Base-by-base conservation (phyloP, 2,113 vertebrate genomes). In the Misgurnus mizolepis region DNA sequence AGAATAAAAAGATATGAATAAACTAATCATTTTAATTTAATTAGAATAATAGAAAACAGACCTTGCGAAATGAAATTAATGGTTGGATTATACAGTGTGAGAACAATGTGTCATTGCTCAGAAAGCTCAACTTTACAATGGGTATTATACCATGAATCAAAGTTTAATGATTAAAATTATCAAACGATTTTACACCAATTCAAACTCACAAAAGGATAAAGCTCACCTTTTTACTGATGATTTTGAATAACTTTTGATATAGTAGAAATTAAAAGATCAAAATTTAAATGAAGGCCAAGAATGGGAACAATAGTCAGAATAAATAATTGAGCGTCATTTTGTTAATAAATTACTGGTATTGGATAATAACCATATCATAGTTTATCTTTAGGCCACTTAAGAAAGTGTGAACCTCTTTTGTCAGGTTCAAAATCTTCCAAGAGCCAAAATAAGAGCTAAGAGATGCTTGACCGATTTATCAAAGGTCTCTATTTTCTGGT, bases 1-100 rank as follows among this genome's bases (percentile, higher is more conserved):
- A 53, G 43, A 67, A 77, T 45, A 64, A 65, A 58, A 75, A n/a
- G 34, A 82, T 82, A 80, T 82, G 84, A 81, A 87, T 82, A 87
- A 88, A 87, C 68, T 11, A 66, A 69, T 84, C 7, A 27, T 18
- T 72, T 78, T 86, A 82, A 89, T 91, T 88, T 88, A 80, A 86
- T 78, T 80, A 80, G 67, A 77, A 80, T 76, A 10, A 80, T 84
- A 84, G 87, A 78, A 82, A 79, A 81, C 67, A 78, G 83, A 86
- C 75, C 80, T 87, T 72, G 71, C 11, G 67, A 73, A 60, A 61
- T 85, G 76, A 80, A 79, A 76, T 61, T 72, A 72, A 72, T 53
- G 53, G 67, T 11, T 64, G 49, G 47, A 77, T 77, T 61, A 74
- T 60, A 50, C 18, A 77, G n/a, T 47, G 50, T 5, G 45, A 55